A percentile compares a stretch with the other conserved stretches of the same genome.
These are phyloP conservation scores for Aldabrachelys gigantea DNA, from an alignment of 2,113 vertebrate species.

Conservation along the genomic window DNA sequence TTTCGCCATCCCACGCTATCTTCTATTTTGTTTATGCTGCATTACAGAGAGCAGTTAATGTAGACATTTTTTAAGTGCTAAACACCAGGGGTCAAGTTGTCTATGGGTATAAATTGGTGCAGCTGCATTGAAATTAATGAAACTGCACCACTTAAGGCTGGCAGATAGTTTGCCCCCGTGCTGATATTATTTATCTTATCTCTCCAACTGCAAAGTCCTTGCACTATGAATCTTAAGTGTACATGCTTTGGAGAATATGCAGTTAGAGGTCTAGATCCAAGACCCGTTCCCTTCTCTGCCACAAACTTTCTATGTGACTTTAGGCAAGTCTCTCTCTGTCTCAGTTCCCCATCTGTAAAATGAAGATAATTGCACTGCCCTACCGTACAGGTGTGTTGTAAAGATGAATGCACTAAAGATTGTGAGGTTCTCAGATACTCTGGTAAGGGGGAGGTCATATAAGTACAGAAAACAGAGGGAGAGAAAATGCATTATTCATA, in stretches of 20 bases:
- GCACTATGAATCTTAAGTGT: neutral
- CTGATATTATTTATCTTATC: constrained; percentile 12
- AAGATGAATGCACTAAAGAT: neutral
- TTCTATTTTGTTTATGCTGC: constrained; percentile 43
- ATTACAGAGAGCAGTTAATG: constrained; percentile 48
- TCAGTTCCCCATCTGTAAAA: neutral
- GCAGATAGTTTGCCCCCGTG: neutral
- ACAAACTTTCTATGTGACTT: neutral
- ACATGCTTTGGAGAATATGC: neutral
- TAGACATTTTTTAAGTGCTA: constrained; percentile 5
- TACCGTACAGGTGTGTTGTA: neutral
- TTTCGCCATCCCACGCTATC: constrained; percentile 36
- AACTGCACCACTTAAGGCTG: constrained; percentile 37
- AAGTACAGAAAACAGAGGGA: neutral
- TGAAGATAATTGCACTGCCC: neutral
- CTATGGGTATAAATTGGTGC: constrained; percentile 37
- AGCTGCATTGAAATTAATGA: neutral
- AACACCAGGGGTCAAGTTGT: constrained; percentile 22
- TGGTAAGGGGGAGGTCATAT: neutral
- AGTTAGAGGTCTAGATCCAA: neutral
- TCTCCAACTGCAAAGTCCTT: neutral
- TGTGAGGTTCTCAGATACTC: neutral
- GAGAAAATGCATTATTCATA: neutral
- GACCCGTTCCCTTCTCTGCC: neutral
- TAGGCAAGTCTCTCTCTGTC: neutral